Conservation (phyloP, 2,888 invertebrate genomes). For the Eilema sororculum region DNA sequence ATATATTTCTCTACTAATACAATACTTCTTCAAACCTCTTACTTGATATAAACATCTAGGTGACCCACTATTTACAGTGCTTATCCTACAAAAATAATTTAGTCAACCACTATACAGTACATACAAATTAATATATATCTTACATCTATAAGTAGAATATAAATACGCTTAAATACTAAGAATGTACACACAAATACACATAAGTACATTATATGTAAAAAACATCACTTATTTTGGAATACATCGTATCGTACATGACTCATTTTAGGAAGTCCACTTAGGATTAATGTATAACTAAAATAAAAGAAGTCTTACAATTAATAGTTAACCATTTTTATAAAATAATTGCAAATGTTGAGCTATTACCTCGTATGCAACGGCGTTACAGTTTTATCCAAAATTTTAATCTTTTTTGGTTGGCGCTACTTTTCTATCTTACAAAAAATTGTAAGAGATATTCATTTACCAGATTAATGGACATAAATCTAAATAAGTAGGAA, state of each 20-base stretch:
- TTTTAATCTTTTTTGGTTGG: background rate
- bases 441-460: background rate
- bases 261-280: constrained; percentile 22
- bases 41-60: constrained; percentile 78
- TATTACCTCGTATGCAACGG: background rate
- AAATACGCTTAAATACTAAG: constrained; percentile 69
- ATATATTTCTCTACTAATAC: constrained; percentile 66
- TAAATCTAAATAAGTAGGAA: background rate
- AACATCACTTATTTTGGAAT: constrained; percentile 53
- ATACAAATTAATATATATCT: constrained; percentile 69
- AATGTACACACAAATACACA: constrained; percentile 63
- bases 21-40: constrained; percentile 69
- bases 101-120: constrained; percentile 83
- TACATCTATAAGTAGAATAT: constrained; percentile 69
- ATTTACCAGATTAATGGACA: background rate
- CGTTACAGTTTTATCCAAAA: background rate
- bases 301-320: constrained; percentile 16
- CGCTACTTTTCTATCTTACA: background rate
- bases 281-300: constrained; percentile 22
- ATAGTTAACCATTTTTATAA: constrained; percentile 13
- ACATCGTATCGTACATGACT: constrained; percentile 26
- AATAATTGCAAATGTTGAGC: background rate
- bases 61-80: constrained; percentile 82
- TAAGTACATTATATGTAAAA: constrained; percentile 33
- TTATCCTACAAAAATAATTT: constrained; percentile 86